phyloP scores from a whole-genome alignment of 2,888 invertebrate genomes.

The Melangyna quadrimaculata region DNA sequence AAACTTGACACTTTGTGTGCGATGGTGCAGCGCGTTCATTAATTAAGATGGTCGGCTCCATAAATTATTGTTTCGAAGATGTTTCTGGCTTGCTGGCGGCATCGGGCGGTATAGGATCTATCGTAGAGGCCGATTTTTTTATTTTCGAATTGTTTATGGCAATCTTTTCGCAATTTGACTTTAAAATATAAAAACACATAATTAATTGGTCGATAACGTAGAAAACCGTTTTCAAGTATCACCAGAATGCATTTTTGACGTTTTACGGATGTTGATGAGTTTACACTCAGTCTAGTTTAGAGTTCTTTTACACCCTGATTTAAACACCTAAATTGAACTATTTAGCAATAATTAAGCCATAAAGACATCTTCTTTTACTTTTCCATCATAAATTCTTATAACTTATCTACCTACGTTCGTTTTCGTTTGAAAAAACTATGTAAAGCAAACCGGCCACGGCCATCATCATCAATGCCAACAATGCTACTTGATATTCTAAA shows the following conservation, averaged over 20 bases:
- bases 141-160: conserved; percentile 35
- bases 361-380: neutral
- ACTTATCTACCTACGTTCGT: neutral
- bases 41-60: conserved; percentile 59
- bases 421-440: neutral
- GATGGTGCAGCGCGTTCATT: conserved; percentile 51
- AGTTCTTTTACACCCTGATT: no score
- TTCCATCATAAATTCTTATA: neutral
- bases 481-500: conserved; percentile 59
- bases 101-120: conserved; percentile 3
- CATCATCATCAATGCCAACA: neutral
- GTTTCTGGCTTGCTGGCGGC: conserved; percentile 8
- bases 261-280: neutral
- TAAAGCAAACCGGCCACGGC: neutral
- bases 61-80: conserved; percentile 59
- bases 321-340: neutral
- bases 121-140: conserved; percentile 1
- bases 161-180: conserved; percentile 52
- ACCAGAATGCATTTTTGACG: neutral
- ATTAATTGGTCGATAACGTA: conserved; percentile 19
- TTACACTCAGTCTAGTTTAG: no score
- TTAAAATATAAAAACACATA: conserved; percentile 14
- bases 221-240: neutral
- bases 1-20: conserved; percentile 60
- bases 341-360: conserved; percentile 51